Evolutionary conservation across 2,797 vertebrate species (phyloP).

Genomic region (Gymnopithys bicolor): DNA sequence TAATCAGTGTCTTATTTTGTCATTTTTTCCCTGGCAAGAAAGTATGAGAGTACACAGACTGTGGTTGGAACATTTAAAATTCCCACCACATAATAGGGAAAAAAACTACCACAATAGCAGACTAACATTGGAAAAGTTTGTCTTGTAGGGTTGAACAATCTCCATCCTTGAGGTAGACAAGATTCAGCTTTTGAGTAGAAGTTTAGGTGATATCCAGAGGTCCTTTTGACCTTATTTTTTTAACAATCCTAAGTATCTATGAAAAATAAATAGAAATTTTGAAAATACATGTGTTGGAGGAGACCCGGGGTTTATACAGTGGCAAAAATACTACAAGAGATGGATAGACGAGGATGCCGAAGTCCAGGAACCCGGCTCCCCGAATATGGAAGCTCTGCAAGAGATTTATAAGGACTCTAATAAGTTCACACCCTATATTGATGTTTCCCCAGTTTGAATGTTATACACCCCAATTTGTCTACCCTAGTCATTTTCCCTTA

Average conservation of each 20-base stretch:
- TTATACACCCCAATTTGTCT: no score
- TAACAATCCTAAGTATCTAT: not conserved
- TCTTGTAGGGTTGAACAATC: not conserved
- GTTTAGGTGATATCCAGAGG: not conserved
- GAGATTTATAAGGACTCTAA: no score
- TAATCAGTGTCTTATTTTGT: not conserved
- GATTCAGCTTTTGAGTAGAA: not conserved
- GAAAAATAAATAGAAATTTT: not conserved
- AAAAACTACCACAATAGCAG: not conserved
- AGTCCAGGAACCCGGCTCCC: no score
- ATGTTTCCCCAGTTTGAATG: no score
- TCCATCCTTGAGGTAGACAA: not conserved
- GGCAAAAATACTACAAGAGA: no score
- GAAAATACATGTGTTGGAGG: not conserved
- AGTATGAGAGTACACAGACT: not conserved
- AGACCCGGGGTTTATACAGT: no score
- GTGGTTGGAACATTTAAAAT: not conserved
- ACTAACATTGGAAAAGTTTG: not conserved
- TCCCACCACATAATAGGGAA: not conserved
- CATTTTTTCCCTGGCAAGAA: not conserved
- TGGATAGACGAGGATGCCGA: no score
- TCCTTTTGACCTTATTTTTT: not conserved
- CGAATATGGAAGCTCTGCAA: no score
- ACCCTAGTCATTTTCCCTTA: no score
- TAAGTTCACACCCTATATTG: no score